These are phyloP conservation scores for Myotis daubentonii DNA, from an alignment of 2,797 vertebrate species.

Conservation along the genomic window DNA sequence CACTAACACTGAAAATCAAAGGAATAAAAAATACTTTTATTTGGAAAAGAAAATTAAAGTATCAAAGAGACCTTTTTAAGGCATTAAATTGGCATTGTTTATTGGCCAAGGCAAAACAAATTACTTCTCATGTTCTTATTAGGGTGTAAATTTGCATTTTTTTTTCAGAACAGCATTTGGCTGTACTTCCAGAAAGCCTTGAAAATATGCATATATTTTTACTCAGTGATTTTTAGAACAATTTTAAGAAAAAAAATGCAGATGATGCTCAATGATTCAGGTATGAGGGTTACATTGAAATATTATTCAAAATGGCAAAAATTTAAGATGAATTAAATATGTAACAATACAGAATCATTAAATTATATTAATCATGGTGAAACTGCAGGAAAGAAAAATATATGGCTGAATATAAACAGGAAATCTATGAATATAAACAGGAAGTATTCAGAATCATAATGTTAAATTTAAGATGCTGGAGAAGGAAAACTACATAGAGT, in stretches of 20 bases:
- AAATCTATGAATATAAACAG: no score
- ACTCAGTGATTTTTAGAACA: constrained; percentile 11
- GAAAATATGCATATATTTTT: background rate
- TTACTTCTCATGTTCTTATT: background rate
- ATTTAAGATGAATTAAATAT: background rate
- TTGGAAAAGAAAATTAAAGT: constrained; percentile 20
- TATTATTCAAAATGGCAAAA: background rate
- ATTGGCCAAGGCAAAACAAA: background rate
- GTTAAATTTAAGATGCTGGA: background rate
- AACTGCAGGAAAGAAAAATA: background rate
- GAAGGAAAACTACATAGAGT: background rate
- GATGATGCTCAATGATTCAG: background rate
- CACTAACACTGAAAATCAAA: background rate
- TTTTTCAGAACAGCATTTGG: constrained; percentile 2
- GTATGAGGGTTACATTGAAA: background rate
- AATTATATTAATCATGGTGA: background rate
- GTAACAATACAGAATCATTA: background rate
- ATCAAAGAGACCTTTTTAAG: background rate
- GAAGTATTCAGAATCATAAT: background rate
- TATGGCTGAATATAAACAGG: background rate
- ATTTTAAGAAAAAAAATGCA: background rate
- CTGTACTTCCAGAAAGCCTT: background rate
- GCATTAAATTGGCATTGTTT: background rate
- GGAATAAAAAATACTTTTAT: background rate
- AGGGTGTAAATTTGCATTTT: background rate